A percentile compares a stretch with the other conserved stretches of the same genome.
phyloP scores from a whole-genome alignment of 2,113 vertebrate species.

The Rhynchomys soricoides region DNA sequence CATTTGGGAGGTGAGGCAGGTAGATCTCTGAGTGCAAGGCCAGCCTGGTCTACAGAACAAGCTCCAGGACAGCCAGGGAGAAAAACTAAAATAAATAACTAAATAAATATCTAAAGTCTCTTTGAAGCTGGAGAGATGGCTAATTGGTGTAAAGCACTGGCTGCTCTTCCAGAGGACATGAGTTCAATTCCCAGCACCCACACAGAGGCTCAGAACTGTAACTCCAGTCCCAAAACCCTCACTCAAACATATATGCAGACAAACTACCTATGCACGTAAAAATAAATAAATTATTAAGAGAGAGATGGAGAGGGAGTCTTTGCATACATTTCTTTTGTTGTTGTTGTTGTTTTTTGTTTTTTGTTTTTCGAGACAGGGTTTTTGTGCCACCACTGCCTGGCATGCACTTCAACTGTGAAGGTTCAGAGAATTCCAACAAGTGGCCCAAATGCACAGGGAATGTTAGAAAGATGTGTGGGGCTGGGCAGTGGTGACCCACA shows the following conservation, averaged over 20 bases:
- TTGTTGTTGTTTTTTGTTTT: too few species aligned
- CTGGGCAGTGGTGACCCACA: too few species aligned
- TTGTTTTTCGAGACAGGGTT: too few species aligned
- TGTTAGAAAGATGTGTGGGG: not conserved
- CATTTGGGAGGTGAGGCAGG: not conserved
- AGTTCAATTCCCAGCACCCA: not conserved
- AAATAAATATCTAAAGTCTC: not conserved
- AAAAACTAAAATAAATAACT: not conserved
- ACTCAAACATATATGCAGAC: not conserved
- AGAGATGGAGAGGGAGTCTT: too few species aligned
- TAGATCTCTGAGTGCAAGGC: not conserved
- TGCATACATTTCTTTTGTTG: too few species aligned
- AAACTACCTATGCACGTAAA: not conserved
- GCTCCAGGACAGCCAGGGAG: not conserved
- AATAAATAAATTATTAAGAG: not conserved
- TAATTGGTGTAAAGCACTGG: not conserved
- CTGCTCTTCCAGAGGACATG: not conserved
- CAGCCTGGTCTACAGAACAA: not conserved
- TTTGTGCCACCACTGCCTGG: too few species aligned
- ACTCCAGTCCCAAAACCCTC: not conserved
- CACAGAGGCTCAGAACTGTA: not conserved
- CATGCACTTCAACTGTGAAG: not conserved
- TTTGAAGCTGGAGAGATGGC: not conserved
- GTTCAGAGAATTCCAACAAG: not conserved
- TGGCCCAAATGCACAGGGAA: not conserved